Conservation (phyloP, 2,797 vertebrate species). For the Nannoperca obscura region DNA sequence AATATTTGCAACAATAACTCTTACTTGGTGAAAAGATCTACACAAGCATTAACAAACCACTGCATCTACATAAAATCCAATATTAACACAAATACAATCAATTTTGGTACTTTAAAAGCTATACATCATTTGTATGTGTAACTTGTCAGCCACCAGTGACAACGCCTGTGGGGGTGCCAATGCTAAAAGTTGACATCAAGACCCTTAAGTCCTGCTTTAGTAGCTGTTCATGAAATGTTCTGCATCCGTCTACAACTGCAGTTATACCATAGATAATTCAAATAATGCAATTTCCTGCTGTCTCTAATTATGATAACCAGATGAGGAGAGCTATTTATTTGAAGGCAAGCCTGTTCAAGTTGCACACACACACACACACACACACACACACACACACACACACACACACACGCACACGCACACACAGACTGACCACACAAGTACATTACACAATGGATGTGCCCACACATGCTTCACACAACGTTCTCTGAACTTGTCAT, state of each 20-base stretch:
- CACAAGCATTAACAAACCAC: not conserved
- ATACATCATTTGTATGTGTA: not conserved
- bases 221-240: not conserved
- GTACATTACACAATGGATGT: conserved; percentile 34
- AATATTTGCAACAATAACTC: not conserved
- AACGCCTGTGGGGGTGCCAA: not conserved
- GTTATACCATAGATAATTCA: not conserved
- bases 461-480: conserved; percentile 52
- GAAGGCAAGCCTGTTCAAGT: conserved; percentile 25
- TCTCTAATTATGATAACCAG: conserved; percentile 19
- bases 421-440: conserved; percentile 24
- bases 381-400: conserved; percentile 7
- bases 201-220: not conserved
- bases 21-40: not conserved
- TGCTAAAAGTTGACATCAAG: conserved; percentile 3
- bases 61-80: not conserved
- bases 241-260: not conserved
- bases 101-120: not conserved
- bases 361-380: not conserved
- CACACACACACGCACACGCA: not conserved
- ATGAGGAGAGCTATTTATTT: conserved; percentile 20
- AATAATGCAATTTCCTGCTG: not conserved
- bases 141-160: not conserved
- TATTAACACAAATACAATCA: not conserved
- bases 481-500: conserved; percentile 13